A percentile compares a stretch with the other conserved stretches of the same genome.
Conservation (phyloP, 2,113 vertebrate species). For the Symphodus melops region DNA sequence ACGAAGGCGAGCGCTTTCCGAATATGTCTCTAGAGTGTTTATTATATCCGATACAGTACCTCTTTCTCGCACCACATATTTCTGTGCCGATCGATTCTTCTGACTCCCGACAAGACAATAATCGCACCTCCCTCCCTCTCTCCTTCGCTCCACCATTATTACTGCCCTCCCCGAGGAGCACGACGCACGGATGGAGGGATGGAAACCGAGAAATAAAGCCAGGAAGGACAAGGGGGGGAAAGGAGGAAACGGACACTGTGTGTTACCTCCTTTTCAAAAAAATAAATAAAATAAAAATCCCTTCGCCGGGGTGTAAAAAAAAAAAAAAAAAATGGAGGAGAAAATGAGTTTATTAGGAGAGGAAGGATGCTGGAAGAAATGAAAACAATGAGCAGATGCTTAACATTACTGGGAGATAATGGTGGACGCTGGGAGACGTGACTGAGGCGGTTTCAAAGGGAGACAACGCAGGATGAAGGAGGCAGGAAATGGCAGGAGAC, state of each 20-base stretch:
- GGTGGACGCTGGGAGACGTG: conserved; percentile 36
- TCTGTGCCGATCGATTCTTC: conserved; percentile 95
- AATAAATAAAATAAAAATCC: too few species aligned
- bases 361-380: conserved; percentile 4
- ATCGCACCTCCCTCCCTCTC: conserved; percentile 90
- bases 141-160: conserved; percentile 92
- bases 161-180: conserved; percentile 87
- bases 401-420: conserved; percentile 35
- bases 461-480: conserved; percentile 42
- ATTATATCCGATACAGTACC: conserved; percentile 96
- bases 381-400: conserved; percentile 17
- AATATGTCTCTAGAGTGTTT: conserved; percentile 90
- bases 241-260: conserved; percentile 70
- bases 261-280: conserved; percentile 64
- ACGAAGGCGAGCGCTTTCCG: conserved; percentile 75
- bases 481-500: conserved; percentile 40
- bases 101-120: conserved; percentile 99
- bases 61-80: conserved; percentile 97
- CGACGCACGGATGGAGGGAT: conserved; percentile 70
- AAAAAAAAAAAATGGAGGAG: conserved; percentile 46
- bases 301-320: conserved; percentile 29
- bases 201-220: conserved; percentile 69
- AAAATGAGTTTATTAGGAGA: conserved; percentile 31
- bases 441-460: conserved; percentile 51
- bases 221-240: conserved; percentile 63